Conservation (phyloP, 2,113 vertebrate species). For the Odocoileus hemionus region DNA sequence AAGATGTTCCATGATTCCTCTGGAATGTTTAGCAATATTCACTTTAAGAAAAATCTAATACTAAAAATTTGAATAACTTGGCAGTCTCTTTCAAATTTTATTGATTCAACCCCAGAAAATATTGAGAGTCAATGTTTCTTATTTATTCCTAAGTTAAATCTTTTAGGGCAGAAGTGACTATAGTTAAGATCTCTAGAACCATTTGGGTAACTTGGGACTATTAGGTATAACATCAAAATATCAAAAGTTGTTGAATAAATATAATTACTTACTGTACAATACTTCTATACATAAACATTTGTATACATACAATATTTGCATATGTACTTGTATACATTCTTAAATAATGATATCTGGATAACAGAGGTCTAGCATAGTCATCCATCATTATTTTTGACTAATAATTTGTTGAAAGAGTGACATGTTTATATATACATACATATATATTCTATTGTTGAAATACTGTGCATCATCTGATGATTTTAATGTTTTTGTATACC, state of each 20-base stretch:
- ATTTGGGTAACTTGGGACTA: neutral
- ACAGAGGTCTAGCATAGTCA: neutral
- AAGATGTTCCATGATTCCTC: neutral
- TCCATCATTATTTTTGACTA: neutral
- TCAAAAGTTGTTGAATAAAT: neutral
- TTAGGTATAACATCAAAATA: neutral
- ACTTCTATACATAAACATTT: neutral
- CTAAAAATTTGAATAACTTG: constrained; percentile 36
- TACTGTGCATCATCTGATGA: neutral
- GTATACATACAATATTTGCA: neutral
- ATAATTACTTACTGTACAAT: neutral
- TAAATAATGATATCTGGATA: neutral
- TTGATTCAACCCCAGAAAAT: neutral
- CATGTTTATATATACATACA: neutral
- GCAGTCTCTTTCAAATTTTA: constrained; percentile 22
- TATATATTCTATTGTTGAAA: neutral
- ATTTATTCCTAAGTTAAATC: neutral
- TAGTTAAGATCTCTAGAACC: neutral
- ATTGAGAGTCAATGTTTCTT: neutral
- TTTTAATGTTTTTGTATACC: neutral
- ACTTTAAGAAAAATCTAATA: constrained; percentile 16
- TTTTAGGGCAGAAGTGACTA: neutral
- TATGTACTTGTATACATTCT: neutral
- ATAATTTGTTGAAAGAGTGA: neutral
- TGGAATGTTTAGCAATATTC: constrained; percentile 5